phyloP scores from a whole-genome alignment of 2,797 vertebrate genomes.

The Enteromius trimaculatus region DNA sequence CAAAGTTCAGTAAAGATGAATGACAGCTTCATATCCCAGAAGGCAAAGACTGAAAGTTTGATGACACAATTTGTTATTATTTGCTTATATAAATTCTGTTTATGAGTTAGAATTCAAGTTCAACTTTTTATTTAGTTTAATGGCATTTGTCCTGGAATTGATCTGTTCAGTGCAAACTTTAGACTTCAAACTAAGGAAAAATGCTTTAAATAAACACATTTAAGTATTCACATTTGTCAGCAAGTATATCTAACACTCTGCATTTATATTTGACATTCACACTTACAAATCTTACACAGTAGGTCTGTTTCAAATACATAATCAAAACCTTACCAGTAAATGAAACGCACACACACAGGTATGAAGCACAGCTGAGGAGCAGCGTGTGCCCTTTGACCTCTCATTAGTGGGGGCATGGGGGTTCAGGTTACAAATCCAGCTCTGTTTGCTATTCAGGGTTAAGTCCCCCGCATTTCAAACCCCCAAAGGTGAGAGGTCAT shows the following conservation, averaged over 20 bases:
- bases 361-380: constrained; percentile 65
- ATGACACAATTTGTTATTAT: background rate
- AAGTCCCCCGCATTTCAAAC: constrained; percentile 94
- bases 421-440: constrained; percentile 95
- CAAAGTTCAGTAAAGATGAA: constrained; percentile 33
- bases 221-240: background rate
- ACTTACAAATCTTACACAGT: background rate
- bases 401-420: constrained; percentile 83
- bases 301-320: constrained; percentile 29
- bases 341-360: constrained; percentile 65
- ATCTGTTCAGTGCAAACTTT: background rate
- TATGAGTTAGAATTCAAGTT: background rate
- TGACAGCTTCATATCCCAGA: constrained; percentile 32
- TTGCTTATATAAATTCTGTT: background rate
- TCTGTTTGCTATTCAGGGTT: constrained; percentile 91
- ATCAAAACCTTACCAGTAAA: constrained; percentile 11
- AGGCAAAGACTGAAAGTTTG: constrained; percentile 7
- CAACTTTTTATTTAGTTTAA: background rate
- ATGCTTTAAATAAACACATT: background rate
- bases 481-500: constrained; percentile 94
- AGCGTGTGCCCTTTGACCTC: constrained; percentile 90
- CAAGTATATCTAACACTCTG: constrained; percentile 10
- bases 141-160: background rate
- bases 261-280: constrained; percentile 5
- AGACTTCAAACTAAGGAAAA: background rate